Percentiles rank a stretch among this genome's conserved stretches.
These are phyloP conservation scores for Danio jaintianensis DNA, from an alignment of 2,797 vertebrate genomes.

Conservation along the genomic window DNA sequence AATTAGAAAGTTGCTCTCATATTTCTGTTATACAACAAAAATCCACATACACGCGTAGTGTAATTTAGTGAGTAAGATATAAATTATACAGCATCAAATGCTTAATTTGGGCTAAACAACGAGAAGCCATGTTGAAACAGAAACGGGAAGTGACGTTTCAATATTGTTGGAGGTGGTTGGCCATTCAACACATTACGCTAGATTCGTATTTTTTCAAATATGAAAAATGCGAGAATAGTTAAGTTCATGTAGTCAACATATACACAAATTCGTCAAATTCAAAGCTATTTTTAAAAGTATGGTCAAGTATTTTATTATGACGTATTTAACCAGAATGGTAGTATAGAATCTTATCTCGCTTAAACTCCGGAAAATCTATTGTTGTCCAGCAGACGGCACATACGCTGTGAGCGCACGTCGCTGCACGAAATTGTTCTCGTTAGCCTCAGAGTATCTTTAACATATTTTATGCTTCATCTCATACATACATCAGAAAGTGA, in stretches of 20 bases:
- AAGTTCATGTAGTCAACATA: not conserved
- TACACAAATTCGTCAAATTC: not conserved
- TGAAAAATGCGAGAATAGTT: not conserved
- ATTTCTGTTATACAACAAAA: not conserved
- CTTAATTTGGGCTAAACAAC: conserved; percentile 66
- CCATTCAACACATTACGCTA: conserved; percentile 39
- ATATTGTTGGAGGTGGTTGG: conserved; percentile 18
- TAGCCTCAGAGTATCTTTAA: not conserved
- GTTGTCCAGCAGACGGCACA: conserved; percentile 13
- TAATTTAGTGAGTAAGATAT: not conserved
- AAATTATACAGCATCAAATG: conserved; percentile 31
- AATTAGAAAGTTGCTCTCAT: not conserved
- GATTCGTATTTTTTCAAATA: not conserved
- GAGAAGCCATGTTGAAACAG: conserved; percentile 73
- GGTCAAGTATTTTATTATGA: not conserved
- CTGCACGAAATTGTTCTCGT: conserved; percentile 1
- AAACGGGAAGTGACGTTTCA: conserved; percentile 76
- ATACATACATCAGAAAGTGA: not conserved
- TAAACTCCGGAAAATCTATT: conserved; percentile 13
- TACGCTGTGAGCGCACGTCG: not conserved
- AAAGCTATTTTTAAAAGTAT: not conserved
- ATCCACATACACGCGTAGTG: not conserved
- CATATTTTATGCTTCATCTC: not conserved
- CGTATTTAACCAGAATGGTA: too few relatives aligned
- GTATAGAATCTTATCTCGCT: not conserved